Conservation (phyloP, 2,113 vertebrate genomes). For the Sialia sialis region DNA sequence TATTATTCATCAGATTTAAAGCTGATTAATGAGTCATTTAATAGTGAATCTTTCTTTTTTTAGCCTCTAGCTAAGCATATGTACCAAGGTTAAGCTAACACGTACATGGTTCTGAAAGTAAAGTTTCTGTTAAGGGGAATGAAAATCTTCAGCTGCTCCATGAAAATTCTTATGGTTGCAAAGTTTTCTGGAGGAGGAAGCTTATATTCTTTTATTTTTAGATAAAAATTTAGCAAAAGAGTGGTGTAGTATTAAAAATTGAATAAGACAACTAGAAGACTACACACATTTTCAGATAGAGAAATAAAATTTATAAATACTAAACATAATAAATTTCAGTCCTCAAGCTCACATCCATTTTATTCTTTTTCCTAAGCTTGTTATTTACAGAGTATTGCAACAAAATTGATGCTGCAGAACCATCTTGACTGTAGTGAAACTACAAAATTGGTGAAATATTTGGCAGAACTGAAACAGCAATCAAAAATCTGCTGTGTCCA, state of each 20-base stretch:
- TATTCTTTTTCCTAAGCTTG: not conserved
- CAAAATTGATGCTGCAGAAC: not conserved
- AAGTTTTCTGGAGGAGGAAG: not conserved
- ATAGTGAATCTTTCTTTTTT: constrained; percentile 58
- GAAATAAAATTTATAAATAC: not conserved
- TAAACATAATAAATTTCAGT: not conserved
- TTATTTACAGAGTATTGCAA: not conserved
- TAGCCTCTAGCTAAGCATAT: constrained; percentile 57
- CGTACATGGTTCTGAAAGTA: constrained; percentile 18
- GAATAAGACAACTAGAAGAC: not conserved
- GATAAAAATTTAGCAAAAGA: not conserved
- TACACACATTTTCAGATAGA: not conserved
- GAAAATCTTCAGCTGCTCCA: not conserved
- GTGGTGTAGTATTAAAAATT: not conserved
- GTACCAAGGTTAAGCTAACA: constrained; percentile 70
- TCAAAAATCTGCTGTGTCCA: not conserved
- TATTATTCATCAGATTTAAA: constrained; percentile 78
- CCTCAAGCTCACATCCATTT: not conserved
- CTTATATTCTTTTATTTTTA: not conserved
- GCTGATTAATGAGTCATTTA: constrained; percentile 73
- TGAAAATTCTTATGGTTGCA: not conserved
- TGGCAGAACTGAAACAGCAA: not conserved
- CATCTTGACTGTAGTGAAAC: not conserved
- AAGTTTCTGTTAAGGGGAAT: constrained; percentile 42
- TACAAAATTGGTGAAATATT: not conserved